Conservation (phyloP, 2,888 invertebrate species). For the Synanthedon myopaeformis region DNA sequence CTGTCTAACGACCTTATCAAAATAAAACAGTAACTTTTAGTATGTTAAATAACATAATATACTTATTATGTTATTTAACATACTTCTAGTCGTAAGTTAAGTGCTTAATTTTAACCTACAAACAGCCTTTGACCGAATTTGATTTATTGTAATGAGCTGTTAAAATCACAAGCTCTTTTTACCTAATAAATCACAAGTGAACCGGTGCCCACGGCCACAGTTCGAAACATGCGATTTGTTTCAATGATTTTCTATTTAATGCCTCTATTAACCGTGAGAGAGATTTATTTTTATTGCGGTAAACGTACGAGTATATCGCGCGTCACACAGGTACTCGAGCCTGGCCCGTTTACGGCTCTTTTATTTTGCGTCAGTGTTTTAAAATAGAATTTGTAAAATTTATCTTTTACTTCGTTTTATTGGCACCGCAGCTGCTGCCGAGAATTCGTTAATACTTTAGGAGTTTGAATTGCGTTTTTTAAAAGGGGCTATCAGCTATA, state of each 20-base stretch:
- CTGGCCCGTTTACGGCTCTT: neutral
- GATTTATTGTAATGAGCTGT: conserved; percentile 14
- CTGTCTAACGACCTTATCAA: no score
- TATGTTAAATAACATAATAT: no score
- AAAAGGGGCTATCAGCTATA: no score
- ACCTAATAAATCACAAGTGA: conserved; percentile 20
- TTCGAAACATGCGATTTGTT: conserved; percentile 39
- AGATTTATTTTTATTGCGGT: conserved; percentile 7
- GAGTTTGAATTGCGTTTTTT: no score
- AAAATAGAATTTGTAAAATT: no score
- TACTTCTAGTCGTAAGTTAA: no score
- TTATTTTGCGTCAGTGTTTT: neutral
- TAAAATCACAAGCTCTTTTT: conserved; percentile 13
- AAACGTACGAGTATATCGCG: neutral
- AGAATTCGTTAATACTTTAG: no score
- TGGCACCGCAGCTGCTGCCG: no score
- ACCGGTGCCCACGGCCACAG: conserved; percentile 9
- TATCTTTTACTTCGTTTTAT: no score
- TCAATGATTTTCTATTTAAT: conserved; percentile 39
- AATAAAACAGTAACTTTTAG: no score
- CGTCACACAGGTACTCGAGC: neutral
- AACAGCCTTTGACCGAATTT: neutral
- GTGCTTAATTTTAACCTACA: neutral
- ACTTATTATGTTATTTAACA: no score
- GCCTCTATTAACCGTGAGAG: conserved; percentile 14